Evolutionary conservation across 1,140 invertebrate genomes (phyloP).

Genomic region (Wiebesia pumilae): DNA sequence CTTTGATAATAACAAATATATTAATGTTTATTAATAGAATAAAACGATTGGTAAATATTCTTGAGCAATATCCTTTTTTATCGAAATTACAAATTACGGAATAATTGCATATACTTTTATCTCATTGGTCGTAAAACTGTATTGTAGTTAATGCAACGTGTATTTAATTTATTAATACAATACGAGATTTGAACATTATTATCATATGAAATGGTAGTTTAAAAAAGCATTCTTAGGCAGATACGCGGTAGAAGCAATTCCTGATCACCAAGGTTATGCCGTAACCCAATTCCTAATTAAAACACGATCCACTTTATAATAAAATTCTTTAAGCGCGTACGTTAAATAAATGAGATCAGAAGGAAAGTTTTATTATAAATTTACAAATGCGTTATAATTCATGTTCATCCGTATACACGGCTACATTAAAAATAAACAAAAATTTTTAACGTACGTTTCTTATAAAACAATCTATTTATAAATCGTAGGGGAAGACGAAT

Average conservation of each 20-base stretch:
- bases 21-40: not conserved
- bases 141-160: no score
- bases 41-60: no score
- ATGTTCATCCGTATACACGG: not conserved
- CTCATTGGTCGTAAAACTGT: no score
- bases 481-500: no score
- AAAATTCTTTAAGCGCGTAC: not conserved
- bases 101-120: no score
- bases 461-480: no score
- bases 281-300: conserved; percentile 20
- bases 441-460: no score
- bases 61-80: no score
- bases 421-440: not conserved
- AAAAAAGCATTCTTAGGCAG: not conserved
- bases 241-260: not conserved
- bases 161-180: not conserved
- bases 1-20: no score
- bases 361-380: not conserved
- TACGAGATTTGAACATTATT: not conserved
- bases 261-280: not conserved
- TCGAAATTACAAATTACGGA: no score
- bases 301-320: conserved; percentile 8
- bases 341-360: not conserved
- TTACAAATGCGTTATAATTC: not conserved
- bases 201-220: not conserved